Base-by-base conservation (phyloP, 2,888 invertebrate genomes). In the Drosophila helvetica region DNA sequence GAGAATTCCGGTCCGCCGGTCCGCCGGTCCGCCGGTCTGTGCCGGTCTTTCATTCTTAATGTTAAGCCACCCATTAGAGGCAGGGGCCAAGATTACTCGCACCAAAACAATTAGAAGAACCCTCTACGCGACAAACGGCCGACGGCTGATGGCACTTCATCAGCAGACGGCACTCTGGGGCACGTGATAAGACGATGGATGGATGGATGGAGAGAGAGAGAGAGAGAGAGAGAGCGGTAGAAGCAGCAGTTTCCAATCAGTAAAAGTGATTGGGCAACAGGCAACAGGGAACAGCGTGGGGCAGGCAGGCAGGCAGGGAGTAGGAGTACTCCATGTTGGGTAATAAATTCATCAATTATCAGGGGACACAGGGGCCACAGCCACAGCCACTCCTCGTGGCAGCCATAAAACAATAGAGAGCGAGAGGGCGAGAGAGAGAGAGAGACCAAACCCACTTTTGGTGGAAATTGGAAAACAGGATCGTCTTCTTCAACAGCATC, bases 321-420 rank as follows among this genome's bases (percentile, higher is more conserved):
- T 51, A 43, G 43, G 12, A 33, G 56, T 51, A 50, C 57, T 56
- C 54, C 54, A 54, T 50, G 58, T 53, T 51, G 42, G 62, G 55
- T 50, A 70, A 59, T 75, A 75, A 70, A 75, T 70, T 70, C 75
- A 66, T 75, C 70, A 74, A 74, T 74, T 74, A 75, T 65, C 70
- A 19, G 55, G 58, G 53, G 68, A 68, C 52, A 57, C 22, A 22
- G 22, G 22, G 22, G 22, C 22, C 22, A 17, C 19, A 10, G 25
- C 22, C 22, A 15, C 17, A n/a, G 60, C 54, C 60, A 33, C 66
- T 66, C 66, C 53, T 43, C 15, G 8, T 25, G 46, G 30, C 12
- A 15, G 27, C 15, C 54, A 27, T 59, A 55, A 58, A 63, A 50
- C 69, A 62, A 56, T 53, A 62, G 54, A 65, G 38, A 10, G 46